Base-by-base conservation (phyloP, 2,113 vertebrate genomes). In the Irena cyanogastra region DNA sequence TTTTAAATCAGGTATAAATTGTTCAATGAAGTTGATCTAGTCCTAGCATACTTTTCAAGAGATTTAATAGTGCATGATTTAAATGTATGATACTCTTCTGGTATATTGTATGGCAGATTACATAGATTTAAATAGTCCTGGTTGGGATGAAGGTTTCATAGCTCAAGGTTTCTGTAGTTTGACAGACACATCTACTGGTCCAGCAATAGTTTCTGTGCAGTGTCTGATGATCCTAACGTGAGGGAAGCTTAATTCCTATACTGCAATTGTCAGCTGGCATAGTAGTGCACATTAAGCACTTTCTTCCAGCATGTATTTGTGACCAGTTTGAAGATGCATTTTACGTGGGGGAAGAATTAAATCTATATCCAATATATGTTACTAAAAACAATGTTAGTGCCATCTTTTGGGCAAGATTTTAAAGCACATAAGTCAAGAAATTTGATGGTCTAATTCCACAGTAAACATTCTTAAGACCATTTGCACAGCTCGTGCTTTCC, bases 361-460 rank as follows among this genome's bases (percentile, higher is more conserved):
- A 95, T 96, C 85, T 90, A 93, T 95, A 97, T 88, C 50, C 45
- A 70, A 90, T 92, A 90, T 94, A 96, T 71, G 83, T 92, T 92
- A 90, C 95, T 96, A 79, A 97, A 96, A 97, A 93, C 95, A 96
- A 96, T 96, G 94, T 96, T 96, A 96, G 95, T 96, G 94, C 96
- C 95, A 97, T 97, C 96, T 96, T 97, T 97, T 97, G 92, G 94
- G 95, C 95, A 96, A 97, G 93, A 94, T 95, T 96, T 97, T 97
- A 94, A 97, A 96, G 88, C 93, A 96, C 89, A 41, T 92, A 96
- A 92, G 93, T 96, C 89, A 93, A 94, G 88, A 78, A 94, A 93
- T 79, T 52, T 77, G 77, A 87, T 87, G 92, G 79, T 94, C 83
- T 93, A 64, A 90, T 92, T 84, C 83, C 77, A 53, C 90, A 57